Evolutionary conservation across 1,140 invertebrate genomes (phyloP).

Genomic region (Eufriesea mexicana): DNA sequence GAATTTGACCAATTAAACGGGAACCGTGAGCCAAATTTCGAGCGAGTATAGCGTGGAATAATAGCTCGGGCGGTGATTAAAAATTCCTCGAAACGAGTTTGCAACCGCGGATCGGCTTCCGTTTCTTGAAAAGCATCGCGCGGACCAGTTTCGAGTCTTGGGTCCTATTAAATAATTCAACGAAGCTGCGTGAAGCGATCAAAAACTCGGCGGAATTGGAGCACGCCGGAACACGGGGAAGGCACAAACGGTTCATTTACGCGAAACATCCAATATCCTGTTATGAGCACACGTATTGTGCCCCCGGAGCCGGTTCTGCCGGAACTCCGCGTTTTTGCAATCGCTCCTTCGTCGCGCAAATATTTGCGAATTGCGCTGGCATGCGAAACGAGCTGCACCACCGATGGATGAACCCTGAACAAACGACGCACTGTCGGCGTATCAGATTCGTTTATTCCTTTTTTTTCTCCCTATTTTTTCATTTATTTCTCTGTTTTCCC

Average conservation of each 20-base stretch:
- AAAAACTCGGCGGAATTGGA: neutral
- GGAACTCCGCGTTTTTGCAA: conserved; percentile 41
- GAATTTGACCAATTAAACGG: too few relatives aligned
- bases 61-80: too few relatives aligned
- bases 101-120: neutral
- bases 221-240: neutral
- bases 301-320: conserved; percentile 1
- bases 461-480: neutral
- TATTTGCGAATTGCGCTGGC: conserved; percentile 44
- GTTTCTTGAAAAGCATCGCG: neutral
- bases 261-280: conserved; percentile 46
- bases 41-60: too few relatives aligned
- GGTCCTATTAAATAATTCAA: neutral
- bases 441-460: neutral
- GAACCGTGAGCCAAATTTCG: too few relatives aligned
- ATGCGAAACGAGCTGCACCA: conserved; percentile 38
- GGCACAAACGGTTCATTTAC: conserved; percentile 37
- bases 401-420: conserved; percentile 26
- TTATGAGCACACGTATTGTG: conserved; percentile 19
- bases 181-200: neutral
- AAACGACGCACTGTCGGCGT: conserved; percentile 17
- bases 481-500: neutral
- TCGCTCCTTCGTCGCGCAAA: conserved; percentile 37
- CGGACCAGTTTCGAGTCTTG: neutral
- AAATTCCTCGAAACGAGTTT: too few relatives aligned